Base-by-base conservation (phyloP, 2,888 invertebrate species). In the Drosophila heteroneura region DNA sequence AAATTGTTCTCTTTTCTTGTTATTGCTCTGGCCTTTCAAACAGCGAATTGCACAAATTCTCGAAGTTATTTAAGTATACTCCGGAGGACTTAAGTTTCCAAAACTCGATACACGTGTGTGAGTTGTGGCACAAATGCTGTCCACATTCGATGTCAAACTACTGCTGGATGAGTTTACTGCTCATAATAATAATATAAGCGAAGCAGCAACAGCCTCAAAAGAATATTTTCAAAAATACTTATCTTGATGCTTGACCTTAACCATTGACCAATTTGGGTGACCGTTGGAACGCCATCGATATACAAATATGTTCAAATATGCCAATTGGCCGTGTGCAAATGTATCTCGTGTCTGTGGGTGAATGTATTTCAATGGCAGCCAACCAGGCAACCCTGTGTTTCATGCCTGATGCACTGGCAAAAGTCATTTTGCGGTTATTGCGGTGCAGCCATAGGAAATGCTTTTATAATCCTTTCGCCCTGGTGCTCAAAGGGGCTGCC, bases 351-450 rank as follows among this genome's bases (percentile, higher is more conserved):
- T 54, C 60, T 67, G 66, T 47, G 60, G 16, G 44, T 68, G 51
- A 65, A 68, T 57, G 52, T 80, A 74, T 74, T 65, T 74, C 39
- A 54, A 64, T 51, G 58, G 65, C 69, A 76, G 58, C 57, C 64
- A 62, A 58, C 65, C 16, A 4, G 70, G 53, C 68, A 61, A 7
- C 2, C 28, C 26, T 9, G 9, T 47, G 16, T 26, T 79, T 57
- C 10, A n/a, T 35, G 39, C 39, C 32, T 70, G 67, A 44, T 81
- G 76, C 74, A 73, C 81, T 73, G 79, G 70, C 67, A 64, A 72
- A 81, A 80, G 87, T 79, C 81, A 89, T 89, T 84, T 74, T 86
- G 85, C n/a, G 86, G 86, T 75, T 70, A 47, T 54, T 81, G 85
- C 47, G 89, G 87, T 71, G 62, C 59, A 70, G 58, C 89, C 84